Base-by-base conservation (phyloP, 2,888 invertebrate species). In the Cephus pulcher region DNA sequence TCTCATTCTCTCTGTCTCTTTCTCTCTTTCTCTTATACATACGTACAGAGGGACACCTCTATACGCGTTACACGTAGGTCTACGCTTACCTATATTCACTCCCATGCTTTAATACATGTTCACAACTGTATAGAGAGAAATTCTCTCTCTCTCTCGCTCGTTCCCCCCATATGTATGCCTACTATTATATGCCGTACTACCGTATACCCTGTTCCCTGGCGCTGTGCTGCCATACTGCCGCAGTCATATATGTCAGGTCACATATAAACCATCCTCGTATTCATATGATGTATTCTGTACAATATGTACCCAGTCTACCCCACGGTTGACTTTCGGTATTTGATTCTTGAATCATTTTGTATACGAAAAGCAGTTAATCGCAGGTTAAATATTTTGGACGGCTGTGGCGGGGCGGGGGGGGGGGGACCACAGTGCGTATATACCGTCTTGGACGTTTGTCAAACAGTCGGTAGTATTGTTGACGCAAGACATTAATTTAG, bases 341-440 rank as follows among this genome's bases (percentile, higher is more conserved):
- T 91, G 91, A 90, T 91, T 90, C 90, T 90, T 90, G 90, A 91
- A 91, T 90, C 90, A 90, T 88, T 89, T 87, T 86, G 87, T 88
- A 86, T 88, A 87, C 88, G 87, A 84, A 86, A 86, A 83, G 74
- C 76, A 88, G 83, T 89, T 91, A 91, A 90, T 91, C 91, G 89
- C 82, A 89, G 89, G 86, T 89, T 88, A 90, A 91, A 90, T 91
- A 91, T 90, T 91, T 91, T 90, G 87, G 88, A 82, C 85, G 56
- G 56, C 23, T 2, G 56, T 23, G 23, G 0, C 0, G 9, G 6
- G 12, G 35, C 3, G 35, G 1, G 9, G 0, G 12, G 37, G 12
- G 12, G 12, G 37, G 1, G 12, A 12, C 6, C 9, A 9, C 23
- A 15, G 56, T 23, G 40, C 23, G 40, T 56, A 23, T 56, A 23